Evolutionary conservation across 2,113 vertebrate species (phyloP).

Genomic region (Sinocyclocheilus anophthalmus): DNA sequence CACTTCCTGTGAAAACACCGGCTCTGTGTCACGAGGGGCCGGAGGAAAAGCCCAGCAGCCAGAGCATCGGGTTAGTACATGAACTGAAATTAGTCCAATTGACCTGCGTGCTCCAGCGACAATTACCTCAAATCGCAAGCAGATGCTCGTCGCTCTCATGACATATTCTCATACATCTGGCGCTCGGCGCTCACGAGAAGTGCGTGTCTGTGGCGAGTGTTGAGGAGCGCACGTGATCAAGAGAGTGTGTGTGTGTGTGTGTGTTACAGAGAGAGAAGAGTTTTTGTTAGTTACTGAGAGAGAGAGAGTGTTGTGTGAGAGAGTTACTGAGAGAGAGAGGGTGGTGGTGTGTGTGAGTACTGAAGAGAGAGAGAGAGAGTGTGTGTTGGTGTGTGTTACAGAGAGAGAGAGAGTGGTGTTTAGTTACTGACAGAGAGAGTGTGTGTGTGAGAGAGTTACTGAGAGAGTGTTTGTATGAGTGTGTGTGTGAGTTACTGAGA

Average conservation of each 20-base stretch:
- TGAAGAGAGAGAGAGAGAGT: too few relatives aligned
- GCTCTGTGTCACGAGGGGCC: conserved; percentile 27
- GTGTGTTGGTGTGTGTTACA: too few relatives aligned
- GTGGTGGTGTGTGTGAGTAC: too few relatives aligned
- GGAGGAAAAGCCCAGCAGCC: too few relatives aligned
- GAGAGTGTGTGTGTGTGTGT: background rate
- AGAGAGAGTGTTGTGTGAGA: background rate
- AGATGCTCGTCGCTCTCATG: conserved; percentile 85
- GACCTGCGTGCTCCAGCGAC: conserved; percentile 90
- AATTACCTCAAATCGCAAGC: conserved; percentile 96
- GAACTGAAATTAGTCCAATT: conserved; percentile 92
- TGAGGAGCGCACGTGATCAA: conserved; percentile 30
- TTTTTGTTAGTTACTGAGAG: too few relatives aligned
- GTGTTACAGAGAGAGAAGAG: background rate
- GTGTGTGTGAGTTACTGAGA: too few relatives aligned
- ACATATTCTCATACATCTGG: conserved; percentile 86
- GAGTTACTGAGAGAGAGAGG: background rate
- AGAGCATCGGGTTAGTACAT: conserved; percentile 85
- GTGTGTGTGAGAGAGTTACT: too few relatives aligned
- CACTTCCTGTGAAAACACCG: conserved; percentile 83
- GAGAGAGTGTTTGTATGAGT: too few relatives aligned
- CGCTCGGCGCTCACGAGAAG: conserved; percentile 54
- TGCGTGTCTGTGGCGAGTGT: conserved; percentile 51
- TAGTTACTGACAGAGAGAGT: too few relatives aligned
- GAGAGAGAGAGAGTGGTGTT: too few relatives aligned